Percentiles rank a stretch among this genome's conserved stretches.
phyloP scores from a whole-genome alignment of 2,797 vertebrate species.

The Phoxinus dragarum region DNA sequence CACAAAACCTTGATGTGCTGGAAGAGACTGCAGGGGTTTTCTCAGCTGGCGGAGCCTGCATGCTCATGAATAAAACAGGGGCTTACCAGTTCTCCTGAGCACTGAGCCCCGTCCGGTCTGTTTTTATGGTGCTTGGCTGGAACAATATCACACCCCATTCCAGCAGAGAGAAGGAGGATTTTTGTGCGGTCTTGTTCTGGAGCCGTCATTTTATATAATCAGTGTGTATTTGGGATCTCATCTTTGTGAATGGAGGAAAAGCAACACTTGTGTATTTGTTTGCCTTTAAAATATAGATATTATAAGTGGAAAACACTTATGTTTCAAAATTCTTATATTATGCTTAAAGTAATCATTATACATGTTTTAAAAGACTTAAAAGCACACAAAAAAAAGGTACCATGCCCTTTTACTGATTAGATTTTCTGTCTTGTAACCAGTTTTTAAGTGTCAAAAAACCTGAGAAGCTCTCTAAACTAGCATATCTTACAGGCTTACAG shows the following conservation, averaged over 20 bases:
- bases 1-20: conserved; percentile 80
- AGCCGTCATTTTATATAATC: conserved; percentile 78
- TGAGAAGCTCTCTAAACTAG: conserved; percentile 46
- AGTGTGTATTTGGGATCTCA: conserved; percentile 73
- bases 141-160: conserved; percentile 77
- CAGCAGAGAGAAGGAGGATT: conserved; percentile 69
- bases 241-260: conserved; percentile 63
- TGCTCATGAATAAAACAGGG: conserved; percentile 86
- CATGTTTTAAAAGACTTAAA: not conserved
- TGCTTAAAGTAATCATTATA: conserved; percentile 43
- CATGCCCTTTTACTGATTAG: conserved; percentile 11
- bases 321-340: not conserved
- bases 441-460: conserved; percentile 5
- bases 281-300: conserved; percentile 26
- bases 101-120: conserved; percentile 77
- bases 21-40: conserved; percentile 83
- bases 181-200: conserved; percentile 72
- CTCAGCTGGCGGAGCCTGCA: conserved; percentile 78
- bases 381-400: not conserved
- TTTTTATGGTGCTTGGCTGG: conserved; percentile 82
- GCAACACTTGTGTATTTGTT: conserved; percentile 27
- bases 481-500: conserved; percentile 36
- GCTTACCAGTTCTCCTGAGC: conserved; percentile 84
- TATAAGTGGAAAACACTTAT: not conserved
- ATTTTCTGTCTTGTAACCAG: conserved; percentile 18